Evolutionary conservation across 2,888 invertebrate genomes (phyloP).

Genomic region (Anoplius nigerrimus): DNA sequence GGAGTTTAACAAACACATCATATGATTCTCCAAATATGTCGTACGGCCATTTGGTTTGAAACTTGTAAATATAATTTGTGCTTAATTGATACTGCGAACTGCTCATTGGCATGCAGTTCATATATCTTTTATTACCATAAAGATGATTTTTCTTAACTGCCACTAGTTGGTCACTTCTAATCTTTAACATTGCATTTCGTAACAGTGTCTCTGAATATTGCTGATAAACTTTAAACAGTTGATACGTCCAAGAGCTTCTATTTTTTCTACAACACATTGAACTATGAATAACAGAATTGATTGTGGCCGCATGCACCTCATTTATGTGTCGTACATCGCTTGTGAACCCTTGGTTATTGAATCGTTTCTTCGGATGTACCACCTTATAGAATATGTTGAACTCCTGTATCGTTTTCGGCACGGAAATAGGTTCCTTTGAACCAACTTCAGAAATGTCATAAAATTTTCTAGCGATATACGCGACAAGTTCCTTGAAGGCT

Average conservation of each 20-base stretch:
- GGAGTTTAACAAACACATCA: slow-evolving; percentile 58
- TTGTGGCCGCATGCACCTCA: slow-evolving; percentile 77
- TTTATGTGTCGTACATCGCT: slow-evolving; percentile 73
- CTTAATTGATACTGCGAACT: slow-evolving; percentile 76
- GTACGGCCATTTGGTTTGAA: slow-evolving; percentile 76
- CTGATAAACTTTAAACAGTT: slow-evolving; percentile 84
- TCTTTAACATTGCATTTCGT: slow-evolving; percentile 78
- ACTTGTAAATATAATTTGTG: slow-evolving; percentile 72
- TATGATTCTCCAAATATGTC: slow-evolving; percentile 74
- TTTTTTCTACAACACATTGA: slow-evolving; percentile 80
- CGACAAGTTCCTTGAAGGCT: slow-evolving; percentile 66
- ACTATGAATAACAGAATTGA: slow-evolving; percentile 81
- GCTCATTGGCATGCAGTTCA: slow-evolving; percentile 75
- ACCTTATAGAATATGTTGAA: slow-evolving; percentile 67
- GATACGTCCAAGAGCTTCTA: slow-evolving; percentile 80
- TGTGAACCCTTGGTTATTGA: slow-evolving; percentile 62
- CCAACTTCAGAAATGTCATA: slow-evolving; percentile 69
- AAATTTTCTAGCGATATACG: slow-evolving; percentile 68
- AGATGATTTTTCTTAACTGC: slow-evolving; percentile 76
- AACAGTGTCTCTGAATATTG: slow-evolving; percentile 83
- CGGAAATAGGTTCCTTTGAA: slow-evolving; percentile 52
- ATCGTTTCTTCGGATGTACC: slow-evolving; percentile 66
- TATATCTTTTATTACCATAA: slow-evolving; percentile 71
- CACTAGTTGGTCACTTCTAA: slow-evolving; percentile 79
- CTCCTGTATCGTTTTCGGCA: slow-evolving; percentile 66